Evolutionary conservation across 2,113 vertebrate genomes (phyloP).

Genomic region (Camarhynchus parvulus): DNA sequence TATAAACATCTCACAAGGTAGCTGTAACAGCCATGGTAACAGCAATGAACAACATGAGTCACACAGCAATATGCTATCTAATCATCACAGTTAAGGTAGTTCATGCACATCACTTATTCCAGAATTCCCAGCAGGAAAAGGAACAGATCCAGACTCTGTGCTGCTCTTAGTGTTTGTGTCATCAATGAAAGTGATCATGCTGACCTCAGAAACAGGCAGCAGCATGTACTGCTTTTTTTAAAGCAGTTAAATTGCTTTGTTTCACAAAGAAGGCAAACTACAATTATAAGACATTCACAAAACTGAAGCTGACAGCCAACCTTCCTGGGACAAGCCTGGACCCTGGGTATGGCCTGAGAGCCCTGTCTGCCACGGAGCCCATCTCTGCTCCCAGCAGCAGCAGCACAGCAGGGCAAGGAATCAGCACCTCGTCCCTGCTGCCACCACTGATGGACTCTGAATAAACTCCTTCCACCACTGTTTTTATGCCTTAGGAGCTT

Average conservation of each 20-base stretch:
- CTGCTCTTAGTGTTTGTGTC: neutral
- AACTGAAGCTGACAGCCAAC: neutral
- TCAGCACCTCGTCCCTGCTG: neutral
- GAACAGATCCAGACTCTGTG: neutral
- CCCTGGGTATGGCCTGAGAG: neutral
- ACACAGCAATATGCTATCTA: neutral
- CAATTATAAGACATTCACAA: neutral
- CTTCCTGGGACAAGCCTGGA: neutral
- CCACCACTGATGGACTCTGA: accelerated
- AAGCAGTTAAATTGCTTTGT: neutral
- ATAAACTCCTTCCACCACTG: neutral
- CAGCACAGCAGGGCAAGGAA: neutral
- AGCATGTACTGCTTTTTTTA: accelerated
- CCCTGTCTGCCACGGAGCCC: neutral
- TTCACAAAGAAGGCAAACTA: neutral
- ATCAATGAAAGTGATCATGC: neutral
- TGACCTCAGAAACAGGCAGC: neutral
- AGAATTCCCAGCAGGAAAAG: neutral
- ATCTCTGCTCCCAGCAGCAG: neutral
- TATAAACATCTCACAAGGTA: neutral
- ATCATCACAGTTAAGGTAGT: neutral
- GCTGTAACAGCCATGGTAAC: conserved; percentile 13
- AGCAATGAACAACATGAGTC: neutral
- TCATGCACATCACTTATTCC: neutral
- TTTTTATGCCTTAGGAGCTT: neutral